Base-by-base conservation (phyloP, 2,113 vertebrate species). In the Corythoichthys intestinalis region DNA sequence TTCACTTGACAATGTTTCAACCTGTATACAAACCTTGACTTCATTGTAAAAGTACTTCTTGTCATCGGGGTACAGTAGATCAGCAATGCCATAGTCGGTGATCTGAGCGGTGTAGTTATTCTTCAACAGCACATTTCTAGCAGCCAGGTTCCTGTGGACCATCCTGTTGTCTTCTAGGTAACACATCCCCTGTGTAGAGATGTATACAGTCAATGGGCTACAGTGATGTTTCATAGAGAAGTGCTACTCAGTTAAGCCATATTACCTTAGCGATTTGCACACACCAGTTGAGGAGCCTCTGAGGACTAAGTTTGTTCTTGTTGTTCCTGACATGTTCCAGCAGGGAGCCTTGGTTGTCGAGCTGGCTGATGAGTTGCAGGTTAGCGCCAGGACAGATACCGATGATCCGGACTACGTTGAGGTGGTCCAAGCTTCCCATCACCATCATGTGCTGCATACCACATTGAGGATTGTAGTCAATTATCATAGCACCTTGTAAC, bases 221-320 rank as follows among this genome's bases (percentile, higher is more conserved):
- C 15, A 71, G 6, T 9, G 41, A 15, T 8, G 5, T 4, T n/a
- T 20, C 5, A 39, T 50, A 61, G 1, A 34, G 38, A 64, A 20
- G 41, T 5, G 2, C 41, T 7, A 50, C 1, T 47, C 5, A 35
- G 9, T 39, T 12, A 1, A 37, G 46, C 13, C 8, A 3, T 66
- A 63, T 91, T 80, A 98, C 96, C 94, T 97, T 97, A 79, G 95
- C 96, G 11, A 98, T 96, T 79, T 98, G 96, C 66, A 98, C 95
- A 88, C 94, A 95, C 96, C 96, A 98, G 90, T 98, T 98, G 78
- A 98, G 95, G 73, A 98, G 91, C 65, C 95, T 92, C 83, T 98
- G 96, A 0, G 95, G 94, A 64, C 83, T 87, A 3, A 93, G 87
- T 35, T 84, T 85, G 74, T 90, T 90, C 34, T 87, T 94, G 79